These are phyloP conservation scores for Aphelenchoides besseyi DNA, from an alignment of 1,140 invertebrate genomes.

Conservation along the genomic window DNA sequence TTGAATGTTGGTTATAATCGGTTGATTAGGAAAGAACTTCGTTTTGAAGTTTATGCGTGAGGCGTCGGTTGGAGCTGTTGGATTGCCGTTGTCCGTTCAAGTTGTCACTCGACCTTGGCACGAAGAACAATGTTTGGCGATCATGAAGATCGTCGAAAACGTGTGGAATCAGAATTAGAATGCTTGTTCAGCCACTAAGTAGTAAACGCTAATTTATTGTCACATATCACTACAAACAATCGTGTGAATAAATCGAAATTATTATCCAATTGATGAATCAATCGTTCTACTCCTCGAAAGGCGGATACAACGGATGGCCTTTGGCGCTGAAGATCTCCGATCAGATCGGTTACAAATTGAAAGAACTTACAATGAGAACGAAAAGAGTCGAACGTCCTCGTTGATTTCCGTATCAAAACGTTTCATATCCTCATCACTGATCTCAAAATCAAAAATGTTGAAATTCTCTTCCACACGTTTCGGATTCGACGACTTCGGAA, in stretches of 20 bases:
- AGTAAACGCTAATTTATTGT: neutral
- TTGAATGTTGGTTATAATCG: slow-evolving; percentile 9
- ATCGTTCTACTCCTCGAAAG: slow-evolving; percentile 10
- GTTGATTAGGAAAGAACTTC: slow-evolving; percentile 45
- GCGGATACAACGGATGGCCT: slow-evolving; percentile 14
- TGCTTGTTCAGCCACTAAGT: neutral
- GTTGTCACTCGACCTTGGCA: slow-evolving; percentile 53
- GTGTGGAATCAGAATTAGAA: slow-evolving; percentile 39
- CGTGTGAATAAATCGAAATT: neutral
- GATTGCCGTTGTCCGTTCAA: slow-evolving; percentile 50
- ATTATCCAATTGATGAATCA: neutral
- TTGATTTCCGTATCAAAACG: slow-evolving; percentile 32
- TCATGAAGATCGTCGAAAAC: slow-evolving; percentile 53
- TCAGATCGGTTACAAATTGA: neutral
- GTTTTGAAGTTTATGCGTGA: slow-evolving; percentile 51
- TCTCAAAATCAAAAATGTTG: slow-evolving; percentile 43
- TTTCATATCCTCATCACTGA: slow-evolving; percentile 35
- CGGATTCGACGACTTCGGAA: slow-evolving; percentile 71
- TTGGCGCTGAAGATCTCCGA: slow-evolving; percentile 20
- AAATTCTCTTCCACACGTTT: slow-evolving; percentile 62
- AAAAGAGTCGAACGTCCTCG: slow-evolving; percentile 22
- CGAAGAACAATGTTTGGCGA: slow-evolving; percentile 53
- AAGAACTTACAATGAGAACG: slow-evolving; percentile 22
- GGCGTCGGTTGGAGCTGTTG: slow-evolving; percentile 40
- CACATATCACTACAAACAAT: neutral